A percentile compares a stretch with the other conserved stretches of the same genome.
phyloP scores from a whole-genome alignment of 2,113 vertebrate species.

The Arizona elegans region DNA sequence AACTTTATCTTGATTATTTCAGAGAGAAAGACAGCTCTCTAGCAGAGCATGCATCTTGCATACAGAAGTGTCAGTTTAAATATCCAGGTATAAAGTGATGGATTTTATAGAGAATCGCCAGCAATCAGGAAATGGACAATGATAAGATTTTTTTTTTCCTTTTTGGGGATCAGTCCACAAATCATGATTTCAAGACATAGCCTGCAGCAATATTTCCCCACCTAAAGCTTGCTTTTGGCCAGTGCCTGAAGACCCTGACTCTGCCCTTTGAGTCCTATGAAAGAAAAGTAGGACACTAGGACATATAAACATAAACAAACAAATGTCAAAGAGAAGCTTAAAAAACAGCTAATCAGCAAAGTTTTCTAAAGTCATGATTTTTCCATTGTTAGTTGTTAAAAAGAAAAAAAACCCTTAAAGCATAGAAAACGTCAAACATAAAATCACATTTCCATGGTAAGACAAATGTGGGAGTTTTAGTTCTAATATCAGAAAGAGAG shows the following conservation, averaged over 20 bases:
- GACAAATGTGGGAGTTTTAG: background rate
- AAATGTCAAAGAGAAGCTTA: background rate
- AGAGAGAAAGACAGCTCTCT: background rate
- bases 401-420: background rate
- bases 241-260: background rate
- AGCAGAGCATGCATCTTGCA: background rate
- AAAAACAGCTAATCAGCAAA: background rate
- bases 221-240: background rate
- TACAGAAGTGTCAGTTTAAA: background rate
- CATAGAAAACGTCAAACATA: background rate
- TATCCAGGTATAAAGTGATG: background rate
- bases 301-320: background rate
- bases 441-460: background rate
- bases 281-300: background rate
- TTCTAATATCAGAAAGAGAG: background rate
- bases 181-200: background rate
- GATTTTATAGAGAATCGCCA: background rate
- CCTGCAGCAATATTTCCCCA: background rate
- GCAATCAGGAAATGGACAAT: background rate
- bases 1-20: background rate
- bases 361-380: background rate
- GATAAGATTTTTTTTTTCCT: background rate
- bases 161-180: background rate
- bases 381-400: background rate
- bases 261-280: background rate